Evolutionary conservation across 1,140 invertebrate species (phyloP), one percentile per base, ranked within the genome.

Genomic region (Meloidogyne exigua): DNA sequence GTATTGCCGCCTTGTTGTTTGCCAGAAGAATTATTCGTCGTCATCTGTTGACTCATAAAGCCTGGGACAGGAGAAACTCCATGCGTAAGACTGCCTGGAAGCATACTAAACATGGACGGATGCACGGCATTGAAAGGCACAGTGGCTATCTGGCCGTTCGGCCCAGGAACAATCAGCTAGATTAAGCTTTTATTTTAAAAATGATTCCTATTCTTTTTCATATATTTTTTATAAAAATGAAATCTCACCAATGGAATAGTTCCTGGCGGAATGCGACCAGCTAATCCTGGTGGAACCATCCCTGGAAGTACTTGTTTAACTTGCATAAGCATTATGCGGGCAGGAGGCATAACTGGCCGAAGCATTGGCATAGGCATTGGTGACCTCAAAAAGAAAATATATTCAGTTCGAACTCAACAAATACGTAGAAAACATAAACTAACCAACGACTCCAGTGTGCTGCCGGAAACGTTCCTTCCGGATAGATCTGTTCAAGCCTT

Each of bases 401-500:
- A 18, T 18, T 32, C 28, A 32, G 2, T 32, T 3, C 28, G 9
- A 39, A 7, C 3, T 39, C 36, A 39, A 39, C 36, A 39, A 39
- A 39, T 7, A 39, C 36, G n/a, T 39, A 9, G 36, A 39, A 39
- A 39, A 39, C 3, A 9, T 4, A 7, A 57, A 57, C 49, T 57
- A 57, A 57, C 49, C 49, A 57, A 10, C 49, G 49, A 10, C 66
- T 18, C 66, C 18, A 25, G 1, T 64, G 71, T 21, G 57, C 9
- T 26, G 23, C 13, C 23, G 72, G 25, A 15, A 73, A 73, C 7
- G 72, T 73, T 9, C 72, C 72, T 13, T 62, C 26, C 12, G 72
- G 72, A 3, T 73, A 73, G 28, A 73, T 23, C 11, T 62, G 32
- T 36, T 73, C 72, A 42, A 73, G 28, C 57, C 72, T 25, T n/a